phyloP scores from a whole-genome alignment of 1,140 invertebrate species.

The Zelostemma sp. region DNA sequence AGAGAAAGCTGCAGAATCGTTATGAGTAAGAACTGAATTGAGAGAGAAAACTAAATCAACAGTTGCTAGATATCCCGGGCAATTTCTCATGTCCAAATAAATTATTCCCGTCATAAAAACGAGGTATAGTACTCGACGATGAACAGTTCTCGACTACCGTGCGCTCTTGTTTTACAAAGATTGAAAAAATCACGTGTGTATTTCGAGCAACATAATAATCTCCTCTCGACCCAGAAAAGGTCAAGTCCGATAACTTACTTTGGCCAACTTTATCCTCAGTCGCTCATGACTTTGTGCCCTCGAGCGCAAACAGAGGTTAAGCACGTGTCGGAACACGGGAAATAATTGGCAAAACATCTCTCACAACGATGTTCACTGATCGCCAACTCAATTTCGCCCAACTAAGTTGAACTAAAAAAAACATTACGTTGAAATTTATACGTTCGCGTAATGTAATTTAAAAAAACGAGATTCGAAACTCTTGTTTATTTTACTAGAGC shows the following conservation, averaged over 20 bases:
- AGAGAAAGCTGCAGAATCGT: too few species aligned
- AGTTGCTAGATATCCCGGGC: neutral
- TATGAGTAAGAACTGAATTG: slow-evolving; percentile 2
- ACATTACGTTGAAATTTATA: too few species aligned
- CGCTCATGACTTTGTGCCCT: slow-evolving; percentile 4
- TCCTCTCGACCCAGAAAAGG: slow-evolving; percentile 20
- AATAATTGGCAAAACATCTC: neutral
- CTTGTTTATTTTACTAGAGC: too few species aligned
- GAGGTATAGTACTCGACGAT: slow-evolving; percentile 21
- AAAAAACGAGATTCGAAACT: too few species aligned
- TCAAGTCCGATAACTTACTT: slow-evolving; percentile 38
- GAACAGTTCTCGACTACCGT: slow-evolving; percentile 27
- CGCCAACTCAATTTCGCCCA: neutral
- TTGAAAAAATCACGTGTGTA: neutral
- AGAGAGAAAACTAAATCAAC: too few species aligned
- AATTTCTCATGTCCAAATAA: slow-evolving; percentile 15
- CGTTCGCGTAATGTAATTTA: too few species aligned
- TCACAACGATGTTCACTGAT: slow-evolving; percentile 2
- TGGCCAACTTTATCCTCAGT: slow-evolving; percentile 33
- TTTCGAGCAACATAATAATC: slow-evolving; percentile 34
- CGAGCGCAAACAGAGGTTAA: slow-evolving; percentile 6
- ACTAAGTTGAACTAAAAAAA: too few species aligned
- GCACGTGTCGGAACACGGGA: slow-evolving; percentile 1
- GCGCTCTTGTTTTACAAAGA: slow-evolving; percentile 5
- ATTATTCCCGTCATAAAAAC: slow-evolving; percentile 20